phyloP scores from a whole-genome alignment of 2,888 invertebrate genomes.

The Eumerus sabulonum region DNA sequence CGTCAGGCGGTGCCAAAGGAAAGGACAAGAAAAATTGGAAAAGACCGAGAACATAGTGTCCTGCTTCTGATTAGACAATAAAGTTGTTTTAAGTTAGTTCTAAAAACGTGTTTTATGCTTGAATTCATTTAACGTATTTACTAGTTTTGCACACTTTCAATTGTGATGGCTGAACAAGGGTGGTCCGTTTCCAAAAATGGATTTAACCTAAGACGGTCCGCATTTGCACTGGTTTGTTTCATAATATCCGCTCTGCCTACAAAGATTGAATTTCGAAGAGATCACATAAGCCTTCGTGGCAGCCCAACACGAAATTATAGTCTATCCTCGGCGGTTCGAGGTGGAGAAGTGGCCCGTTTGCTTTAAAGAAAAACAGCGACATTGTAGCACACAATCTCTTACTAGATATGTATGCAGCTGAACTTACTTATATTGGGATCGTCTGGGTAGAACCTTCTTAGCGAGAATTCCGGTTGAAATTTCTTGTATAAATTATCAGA shows the following conservation, averaged over 20 bases:
- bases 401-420: not conserved
- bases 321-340: constrained; percentile 76
- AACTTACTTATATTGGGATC: constrained; percentile 75
- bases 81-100: not conserved
- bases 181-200: constrained; percentile 29
- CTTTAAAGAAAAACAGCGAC: constrained; percentile 69
- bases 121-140: not conserved
- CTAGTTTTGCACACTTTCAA: too few relatives aligned
- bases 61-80: not conserved
- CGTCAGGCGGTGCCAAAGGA: constrained; percentile 74
- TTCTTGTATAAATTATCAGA: constrained; percentile 75
- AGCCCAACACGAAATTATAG: constrained; percentile 75
- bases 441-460: constrained; percentile 76
- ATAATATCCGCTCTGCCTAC: constrained; percentile 29
- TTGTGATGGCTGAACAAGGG: constrained; percentile 12
- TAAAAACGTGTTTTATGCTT: not conserved
- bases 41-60: constrained; percentile 75
- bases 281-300: constrained; percentile 77
- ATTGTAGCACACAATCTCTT: too few relatives aligned
- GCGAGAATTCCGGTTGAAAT: constrained; percentile 73
- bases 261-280: constrained; percentile 76
- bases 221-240: constrained; percentile 27
- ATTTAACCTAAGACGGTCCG: constrained; percentile 14
- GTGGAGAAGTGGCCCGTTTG: constrained; percentile 75
- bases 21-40: constrained; percentile 77